Percentiles rank a stretch among this genome's conserved stretches.
Evolutionary conservation across 2,113 vertebrate genomes (phyloP).

Genomic region (Athene noctua): DNA sequence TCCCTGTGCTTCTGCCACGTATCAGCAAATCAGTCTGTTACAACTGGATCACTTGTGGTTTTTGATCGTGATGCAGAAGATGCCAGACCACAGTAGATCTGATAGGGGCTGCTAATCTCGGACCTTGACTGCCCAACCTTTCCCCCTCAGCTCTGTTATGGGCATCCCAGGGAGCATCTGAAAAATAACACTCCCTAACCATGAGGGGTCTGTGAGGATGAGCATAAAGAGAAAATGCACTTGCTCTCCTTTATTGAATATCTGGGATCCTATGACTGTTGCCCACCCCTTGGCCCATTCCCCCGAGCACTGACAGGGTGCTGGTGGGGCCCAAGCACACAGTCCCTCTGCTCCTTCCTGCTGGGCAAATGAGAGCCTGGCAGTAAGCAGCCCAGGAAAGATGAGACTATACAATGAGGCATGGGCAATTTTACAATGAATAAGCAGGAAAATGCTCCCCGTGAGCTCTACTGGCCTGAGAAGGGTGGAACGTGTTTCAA

Average conservation of each 20-base stretch:
- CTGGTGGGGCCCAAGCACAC: neutral
- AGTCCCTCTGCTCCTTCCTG: neutral
- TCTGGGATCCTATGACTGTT: rapidly evolving
- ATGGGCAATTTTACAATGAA: rapidly evolving
- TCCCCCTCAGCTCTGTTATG: neutral
- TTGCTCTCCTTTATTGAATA: rapidly evolving
- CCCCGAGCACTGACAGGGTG: neutral
- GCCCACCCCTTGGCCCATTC: neutral
- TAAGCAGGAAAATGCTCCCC: neutral
- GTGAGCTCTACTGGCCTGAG: neutral
- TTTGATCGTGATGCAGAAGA: rapidly evolving
- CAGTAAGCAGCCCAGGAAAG: neutral
- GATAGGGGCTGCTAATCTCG: rapidly evolving
- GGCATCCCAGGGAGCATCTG: neutral
- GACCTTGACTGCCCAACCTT: neutral
- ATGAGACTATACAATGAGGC: rapidly evolving
- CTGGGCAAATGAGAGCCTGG: neutral
- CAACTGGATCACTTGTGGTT: rapidly evolving
- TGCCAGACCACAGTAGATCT: rapidly evolving
- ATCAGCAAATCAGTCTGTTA: rapidly evolving
- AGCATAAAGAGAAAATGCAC: rapidly evolving
- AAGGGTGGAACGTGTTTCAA: neutral
- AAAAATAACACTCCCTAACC: neutral
- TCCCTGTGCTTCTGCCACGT: neutral
- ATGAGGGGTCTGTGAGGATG: no score